Base-by-base conservation (phyloP, 2,888 invertebrate genomes). In the Zaprionus lineosus region DNA sequence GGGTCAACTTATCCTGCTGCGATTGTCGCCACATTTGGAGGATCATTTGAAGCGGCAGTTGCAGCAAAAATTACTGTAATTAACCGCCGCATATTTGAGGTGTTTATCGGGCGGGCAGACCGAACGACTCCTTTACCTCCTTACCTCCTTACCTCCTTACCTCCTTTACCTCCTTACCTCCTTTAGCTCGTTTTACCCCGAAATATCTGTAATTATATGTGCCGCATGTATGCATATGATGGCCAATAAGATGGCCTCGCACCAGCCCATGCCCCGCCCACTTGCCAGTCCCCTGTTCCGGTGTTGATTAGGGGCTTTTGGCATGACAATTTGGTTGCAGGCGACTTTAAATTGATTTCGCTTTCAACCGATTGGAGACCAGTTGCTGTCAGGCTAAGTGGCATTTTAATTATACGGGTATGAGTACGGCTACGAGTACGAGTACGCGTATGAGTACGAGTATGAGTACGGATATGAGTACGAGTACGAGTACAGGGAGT, bases 1-100 rank as follows among this genome's bases (percentile, higher is more conserved):
- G 72, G 77, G 82, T 77, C 77, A 81, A 58, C 68, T 63, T 57
- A 59, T 74, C 74, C 77, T 60, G 66, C 43, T 57, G 43, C 70
- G 59, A 63, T 59, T 76, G 78, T 68, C 62, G 74, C 56, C 77
- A 56, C 73, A 64, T 65, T 78, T 68, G 41, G 65, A 52, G 61
- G 61, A 55, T 51, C 66, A 66, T 47, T 61, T 61, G 18, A 28
- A 65, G 21, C 36, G 29, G 26, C 21, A 29, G 57, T 43, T 47
- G 48, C 41, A 24, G 31, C 47, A 36, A 15, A 44, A 72, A 78
- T 75, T 73, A 75, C 66, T 39, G 70, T 78, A 75, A 78, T 78
- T 73, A 82, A 61, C 63, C 28, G 56, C 37, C 60, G 43, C 47
- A 61, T 44, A n/a, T 51, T 57, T 55, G 36, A 76, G 70, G 78